Percentiles rank a stretch among this genome's conserved stretches.
These are phyloP conservation scores for Callyntrura guangdongensis DNA, from an alignment of 2,888 invertebrate genomes.

Conservation along the genomic window DNA sequence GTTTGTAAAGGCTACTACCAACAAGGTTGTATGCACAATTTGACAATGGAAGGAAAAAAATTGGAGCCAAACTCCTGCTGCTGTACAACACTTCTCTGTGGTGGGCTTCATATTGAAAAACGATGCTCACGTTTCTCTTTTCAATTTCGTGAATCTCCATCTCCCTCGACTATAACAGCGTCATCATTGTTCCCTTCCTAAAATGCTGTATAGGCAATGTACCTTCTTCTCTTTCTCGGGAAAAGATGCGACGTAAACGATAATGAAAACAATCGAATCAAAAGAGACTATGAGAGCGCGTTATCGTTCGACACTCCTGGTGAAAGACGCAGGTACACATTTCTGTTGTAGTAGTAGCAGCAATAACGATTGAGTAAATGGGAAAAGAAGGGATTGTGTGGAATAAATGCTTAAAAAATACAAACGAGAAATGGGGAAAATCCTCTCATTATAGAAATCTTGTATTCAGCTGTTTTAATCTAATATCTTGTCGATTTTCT, in stretches of 20 bases:
- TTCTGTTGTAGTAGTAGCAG: background rate
- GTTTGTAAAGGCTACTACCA: background rate
- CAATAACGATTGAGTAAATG: background rate
- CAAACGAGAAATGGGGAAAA: conserved; percentile 30
- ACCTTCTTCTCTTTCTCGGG: conserved; percentile 9
- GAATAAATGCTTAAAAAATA: conserved; percentile 31
- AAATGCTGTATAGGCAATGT: background rate
- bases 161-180: conserved; percentile 37
- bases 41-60: background rate
- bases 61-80: background rate
- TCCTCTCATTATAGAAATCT: conserved; percentile 51
- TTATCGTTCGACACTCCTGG: conserved; percentile 9
- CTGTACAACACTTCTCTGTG: background rate
- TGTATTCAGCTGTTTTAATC: conserved; percentile 43
- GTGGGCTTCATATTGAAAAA: conserved; percentile 47
- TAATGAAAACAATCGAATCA: conserved; percentile 60
- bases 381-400: background rate
- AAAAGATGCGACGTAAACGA: conserved; percentile 43
- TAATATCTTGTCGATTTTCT: conserved; percentile 45
- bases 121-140: conserved; percentile 73
- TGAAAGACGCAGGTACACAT: background rate
- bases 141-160: conserved; percentile 65
- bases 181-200: conserved; percentile 51
- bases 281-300: background rate
- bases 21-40: background rate